Evolutionary conservation across 2,797 vertebrate genomes (phyloP), one percentile per base, ranked within the genome.

Genomic region (Scyliorhinus canicula): DNA sequence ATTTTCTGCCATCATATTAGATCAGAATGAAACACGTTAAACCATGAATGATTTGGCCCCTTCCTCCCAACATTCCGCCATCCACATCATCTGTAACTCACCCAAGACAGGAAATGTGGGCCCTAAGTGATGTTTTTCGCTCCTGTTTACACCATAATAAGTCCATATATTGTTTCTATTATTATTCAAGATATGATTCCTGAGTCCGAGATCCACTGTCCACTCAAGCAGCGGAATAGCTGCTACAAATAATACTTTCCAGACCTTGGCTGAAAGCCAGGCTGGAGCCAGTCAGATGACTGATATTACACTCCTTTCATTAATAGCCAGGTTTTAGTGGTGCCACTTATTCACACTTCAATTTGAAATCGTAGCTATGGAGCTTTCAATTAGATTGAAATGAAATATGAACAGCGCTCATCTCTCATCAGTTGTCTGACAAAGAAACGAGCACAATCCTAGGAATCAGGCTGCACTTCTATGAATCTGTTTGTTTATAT

Each of bases 201-300:
- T 97, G 96, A 95, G 97, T 97, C 97, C 97, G 97, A 97, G 98
- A 98, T 97, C 98, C 98, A 98, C 97, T 98, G 98, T 98, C 98
- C 98, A 97, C 98, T 98, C 97, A 97, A 97, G 97, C 97, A 97
- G 97, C 96, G 96, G 97, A 96, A 97, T 96, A 97, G 96, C 97
- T 97, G 97, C 24, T 96, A 98, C 98, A 98, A 98, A 98, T 99
- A 98, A 98, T 98, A 98, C 98, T 98, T 98, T 98, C 97, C 97
- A 97, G 98, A 97, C 97, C 97, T 97, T 96, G 97, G 97, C 97
- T 97, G 97, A 96, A 97, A 97, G 97, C 97, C 96, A 96, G 96
- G 96, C 96, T 96, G 96, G 96, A 97, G 97, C 97, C 97, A 97
- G 97, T 98, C 97, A 96, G 96, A 40, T 82, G 44, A 26, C 79